Evolutionary conservation across 2,888 invertebrate genomes (phyloP).

Genomic region (Drosophila engyochracea): DNA sequence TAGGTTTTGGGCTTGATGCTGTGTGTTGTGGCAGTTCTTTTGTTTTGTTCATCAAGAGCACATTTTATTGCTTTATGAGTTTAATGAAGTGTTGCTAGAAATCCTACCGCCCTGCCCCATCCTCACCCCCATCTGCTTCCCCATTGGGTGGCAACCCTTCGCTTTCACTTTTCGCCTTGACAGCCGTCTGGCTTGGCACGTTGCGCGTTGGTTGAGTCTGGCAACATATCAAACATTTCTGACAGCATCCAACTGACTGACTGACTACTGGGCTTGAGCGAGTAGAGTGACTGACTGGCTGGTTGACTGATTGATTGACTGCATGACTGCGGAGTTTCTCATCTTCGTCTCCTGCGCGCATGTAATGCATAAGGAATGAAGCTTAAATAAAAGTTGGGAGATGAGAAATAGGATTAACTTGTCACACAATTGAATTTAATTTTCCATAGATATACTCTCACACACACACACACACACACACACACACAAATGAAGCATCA

Average conservation of each 20-base stretch:
- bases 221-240: constrained; percentile 75
- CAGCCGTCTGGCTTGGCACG: constrained; percentile 7
- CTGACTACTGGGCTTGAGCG: constrained; percentile 24
- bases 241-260: constrained; percentile 59
- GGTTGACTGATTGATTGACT: constrained; percentile 61
- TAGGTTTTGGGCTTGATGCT: constrained; percentile 1
- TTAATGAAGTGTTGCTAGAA: constrained; percentile 77
- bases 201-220: neutral
- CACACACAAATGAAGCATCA: constrained; percentile 49
- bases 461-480: constrained; percentile 6
- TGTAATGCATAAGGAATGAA: constrained; percentile 81
- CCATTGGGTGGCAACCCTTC: constrained; percentile 62
- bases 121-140: neutral
- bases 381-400: constrained; percentile 81
- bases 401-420: constrained; percentile 83
- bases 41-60: constrained; percentile 68
- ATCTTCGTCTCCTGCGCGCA: constrained; percentile 32
- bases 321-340: constrained; percentile 47
- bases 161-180: constrained; percentile 67
- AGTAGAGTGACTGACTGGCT: constrained; percentile 38
- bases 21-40: constrained; percentile 19
- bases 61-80: constrained; percentile 80
- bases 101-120: constrained; percentile 1
- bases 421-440: constrained; percentile 84
- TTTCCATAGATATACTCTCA: constrained; percentile 70